These are phyloP conservation scores for Andrena chrysosceles DNA, from an alignment of 2,888 invertebrate genomes.

Conservation along the genomic window DNA sequence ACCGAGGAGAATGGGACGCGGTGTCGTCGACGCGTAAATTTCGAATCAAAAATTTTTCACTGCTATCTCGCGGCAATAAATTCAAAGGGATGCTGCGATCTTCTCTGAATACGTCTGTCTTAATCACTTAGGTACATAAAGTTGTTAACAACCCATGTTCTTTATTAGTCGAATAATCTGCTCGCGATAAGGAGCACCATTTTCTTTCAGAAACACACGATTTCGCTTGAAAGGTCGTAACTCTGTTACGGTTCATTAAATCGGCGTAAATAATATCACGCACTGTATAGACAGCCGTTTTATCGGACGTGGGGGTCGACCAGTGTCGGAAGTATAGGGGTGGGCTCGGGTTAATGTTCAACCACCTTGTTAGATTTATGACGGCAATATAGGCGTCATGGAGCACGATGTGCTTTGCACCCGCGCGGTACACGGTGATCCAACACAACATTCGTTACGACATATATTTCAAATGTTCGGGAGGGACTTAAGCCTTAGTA, in stretches of 20 bases:
- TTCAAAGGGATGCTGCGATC: not conserved
- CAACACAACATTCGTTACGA: slow-evolving; percentile 38
- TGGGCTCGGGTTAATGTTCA: slow-evolving; percentile 76
- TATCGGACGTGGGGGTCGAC: slow-evolving; percentile 75
- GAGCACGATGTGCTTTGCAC: slow-evolving; percentile 70
- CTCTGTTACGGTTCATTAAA: slow-evolving; percentile 64
- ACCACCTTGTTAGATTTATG: slow-evolving; percentile 81
- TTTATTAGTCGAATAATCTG: slow-evolving; percentile 15
- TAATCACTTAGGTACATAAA: too few relatives aligned
- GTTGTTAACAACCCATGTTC: not conserved
- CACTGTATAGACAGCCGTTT: slow-evolving; percentile 65
- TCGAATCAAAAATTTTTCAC: slow-evolving; percentile 3
- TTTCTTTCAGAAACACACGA: slow-evolving; percentile 19
- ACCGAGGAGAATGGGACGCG: slow-evolving; percentile 15
- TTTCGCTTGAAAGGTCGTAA: slow-evolving; percentile 32
- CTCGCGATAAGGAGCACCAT: not conserved
- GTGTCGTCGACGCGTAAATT: slow-evolving; percentile 28
- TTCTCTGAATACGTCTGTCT: too few relatives aligned
- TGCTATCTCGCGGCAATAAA: not conserved
- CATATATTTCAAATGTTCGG: slow-evolving; percentile 6
- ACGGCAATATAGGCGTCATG: slow-evolving; percentile 78
- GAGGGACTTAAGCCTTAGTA: not conserved
- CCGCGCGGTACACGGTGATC: slow-evolving; percentile 37
- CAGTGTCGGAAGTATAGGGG: slow-evolving; percentile 76
- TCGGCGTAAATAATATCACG: slow-evolving; percentile 64